phyloP scores from a whole-genome alignment of 2,113 vertebrate genomes.

The Cryptomyrus ogoouensis region DNA sequence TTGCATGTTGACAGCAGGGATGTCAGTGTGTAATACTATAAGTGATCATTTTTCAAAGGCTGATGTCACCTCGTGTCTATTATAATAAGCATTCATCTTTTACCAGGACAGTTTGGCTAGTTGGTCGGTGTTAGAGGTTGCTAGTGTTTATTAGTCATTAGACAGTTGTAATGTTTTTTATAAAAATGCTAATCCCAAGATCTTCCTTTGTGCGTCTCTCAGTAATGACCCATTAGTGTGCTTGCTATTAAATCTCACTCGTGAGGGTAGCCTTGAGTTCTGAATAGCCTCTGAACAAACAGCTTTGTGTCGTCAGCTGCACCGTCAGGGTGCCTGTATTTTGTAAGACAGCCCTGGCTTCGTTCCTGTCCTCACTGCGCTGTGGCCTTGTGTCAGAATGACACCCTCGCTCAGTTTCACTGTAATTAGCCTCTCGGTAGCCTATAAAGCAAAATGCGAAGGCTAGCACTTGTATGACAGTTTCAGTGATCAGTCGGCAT shows the following conservation, averaged over 20 bases:
- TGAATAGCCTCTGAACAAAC: not conserved
- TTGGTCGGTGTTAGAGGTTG: not conserved
- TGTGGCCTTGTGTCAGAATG: not conserved
- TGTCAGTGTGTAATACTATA: not conserved
- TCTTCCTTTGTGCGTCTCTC: not conserved
- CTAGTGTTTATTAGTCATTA: not conserved
- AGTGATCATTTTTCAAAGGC: not conserved
- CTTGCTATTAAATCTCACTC: not conserved
- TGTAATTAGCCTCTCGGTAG: not conserved
- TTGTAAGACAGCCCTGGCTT: not conserved
- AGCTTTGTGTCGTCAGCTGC: not conserved
- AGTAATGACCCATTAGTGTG: not conserved
- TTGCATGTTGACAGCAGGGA: not conserved
- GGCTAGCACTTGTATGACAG: not conserved
- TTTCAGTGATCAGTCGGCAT: not conserved
- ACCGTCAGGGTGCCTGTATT: not conserved
- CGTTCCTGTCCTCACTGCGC: not conserved
- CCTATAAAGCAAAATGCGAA: not conserved
- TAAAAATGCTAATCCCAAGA: not conserved
- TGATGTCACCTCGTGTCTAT: not conserved
- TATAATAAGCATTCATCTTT: not conserved
- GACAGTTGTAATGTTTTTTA: not conserved
- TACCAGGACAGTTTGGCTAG: not conserved
- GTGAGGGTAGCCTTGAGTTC: not conserved
- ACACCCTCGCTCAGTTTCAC: not conserved